Base-by-base conservation (phyloP, 2,888 invertebrate species). In the Drosophila neotestacea region DNA sequence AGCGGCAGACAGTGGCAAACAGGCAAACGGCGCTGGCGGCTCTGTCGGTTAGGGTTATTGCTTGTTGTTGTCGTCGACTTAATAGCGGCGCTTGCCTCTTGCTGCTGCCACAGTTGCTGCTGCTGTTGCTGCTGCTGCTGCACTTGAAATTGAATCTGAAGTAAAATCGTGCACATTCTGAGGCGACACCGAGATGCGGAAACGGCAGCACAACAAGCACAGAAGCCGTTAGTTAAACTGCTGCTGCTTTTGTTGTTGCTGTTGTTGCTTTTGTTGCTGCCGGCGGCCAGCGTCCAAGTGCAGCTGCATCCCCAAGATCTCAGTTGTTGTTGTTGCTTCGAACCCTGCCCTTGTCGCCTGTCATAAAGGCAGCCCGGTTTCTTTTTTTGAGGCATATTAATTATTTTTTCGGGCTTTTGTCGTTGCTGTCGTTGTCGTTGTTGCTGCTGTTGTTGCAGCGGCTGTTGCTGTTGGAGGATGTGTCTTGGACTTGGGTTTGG, bases 181-280 rank as follows among this genome's bases (percentile, higher is more conserved):
- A 88, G 85, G 84, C 84, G 84, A 88, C 89, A 88, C 89, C 80
- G 89, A 90, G 89, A 89, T 90, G 90, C 90, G 90, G 90, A 90
- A 90, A 90, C 91, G 85, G 90, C 77, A 79, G 86, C 84, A 73
- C 77, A 88, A 79, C 86, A 81, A 88, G 84, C 88, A 89, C 89
- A 87, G 86, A 89, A 87, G 87, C 87, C 87, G 90, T 87, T 87
- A 87, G 85, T 88, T 87, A 84, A 84, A 88, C 88, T 83, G 87
- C 76, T 83, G 85, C 67, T 54, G 65, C 55, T 63, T n/a, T 0
- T 47, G 27, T 6, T 41, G 42, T 11, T 44, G 22, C 83, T 83
- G 87, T 71, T 82, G 85, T 60, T 67, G 79, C 65, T 58, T 61
- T 73, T 80, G 84, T 67, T 75, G 85, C 67, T 67, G 63, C 62